A percentile compares a stretch with the other conserved stretches of the same genome.
These are phyloP conservation scores for Todus mexicanus DNA, from an alignment of 2,797 vertebrate species.

Conservation along the genomic window DNA sequence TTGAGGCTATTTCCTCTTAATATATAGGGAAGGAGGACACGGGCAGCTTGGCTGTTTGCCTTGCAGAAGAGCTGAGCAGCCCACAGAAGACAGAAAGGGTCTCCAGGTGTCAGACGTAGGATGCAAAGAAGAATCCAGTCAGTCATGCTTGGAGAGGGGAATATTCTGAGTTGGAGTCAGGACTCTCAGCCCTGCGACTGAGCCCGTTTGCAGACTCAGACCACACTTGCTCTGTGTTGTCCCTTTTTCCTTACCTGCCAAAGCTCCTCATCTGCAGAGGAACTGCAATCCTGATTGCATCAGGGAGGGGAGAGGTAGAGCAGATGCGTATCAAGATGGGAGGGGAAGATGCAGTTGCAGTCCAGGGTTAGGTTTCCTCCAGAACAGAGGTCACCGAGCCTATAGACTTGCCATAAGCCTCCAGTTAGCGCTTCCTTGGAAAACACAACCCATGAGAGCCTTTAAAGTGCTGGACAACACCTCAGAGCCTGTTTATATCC, in stretches of 20 bases:
- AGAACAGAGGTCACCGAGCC: background rate
- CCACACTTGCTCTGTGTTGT: fast-evolving
- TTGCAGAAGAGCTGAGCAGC: background rate
- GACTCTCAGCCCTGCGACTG: background rate
- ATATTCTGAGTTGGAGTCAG: background rate
- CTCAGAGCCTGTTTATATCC: background rate
- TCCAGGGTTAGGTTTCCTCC: background rate
- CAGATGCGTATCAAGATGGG: fast-evolving
- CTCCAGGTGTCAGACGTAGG: background rate
- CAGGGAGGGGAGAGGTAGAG: background rate
- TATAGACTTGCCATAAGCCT: background rate
- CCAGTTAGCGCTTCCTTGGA: background rate
- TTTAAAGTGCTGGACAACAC: background rate
- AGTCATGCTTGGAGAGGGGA: background rate
- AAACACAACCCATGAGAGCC: too few species aligned
- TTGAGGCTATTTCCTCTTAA: too few species aligned
- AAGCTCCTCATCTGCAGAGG: background rate
- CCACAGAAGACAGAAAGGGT: background rate
- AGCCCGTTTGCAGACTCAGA: background rate
- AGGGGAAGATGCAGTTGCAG: background rate
- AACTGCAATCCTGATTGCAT: too few species aligned
- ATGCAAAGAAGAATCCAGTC: background rate
- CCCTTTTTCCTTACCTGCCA: background rate
- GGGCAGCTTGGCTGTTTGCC: background rate
- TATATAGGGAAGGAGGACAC: too few species aligned